Percentiles rank a stretch among this genome's conserved stretches.
Evolutionary conservation across 2,797 vertebrate species (phyloP).

Genomic region (Xiphophorus birchmanni): DNA sequence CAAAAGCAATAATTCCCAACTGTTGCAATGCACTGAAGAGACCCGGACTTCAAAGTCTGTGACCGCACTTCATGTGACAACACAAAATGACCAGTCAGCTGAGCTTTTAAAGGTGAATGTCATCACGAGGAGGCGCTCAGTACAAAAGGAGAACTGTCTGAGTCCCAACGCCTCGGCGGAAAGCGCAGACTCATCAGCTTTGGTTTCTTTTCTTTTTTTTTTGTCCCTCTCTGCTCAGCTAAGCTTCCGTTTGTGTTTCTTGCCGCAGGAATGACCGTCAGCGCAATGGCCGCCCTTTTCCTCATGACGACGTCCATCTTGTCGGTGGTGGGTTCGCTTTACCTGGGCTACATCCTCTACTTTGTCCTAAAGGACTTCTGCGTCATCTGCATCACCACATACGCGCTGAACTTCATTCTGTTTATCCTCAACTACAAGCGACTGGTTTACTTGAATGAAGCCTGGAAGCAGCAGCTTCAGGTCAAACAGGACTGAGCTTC

Average conservation of each 20-base stretch:
- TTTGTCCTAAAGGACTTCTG: conserved; percentile 99
- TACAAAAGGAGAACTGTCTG: conserved; percentile 44
- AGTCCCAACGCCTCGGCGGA: conserved; percentile 14
- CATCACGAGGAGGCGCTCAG: conserved; percentile 40
- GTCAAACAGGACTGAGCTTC: conserved; percentile 90
- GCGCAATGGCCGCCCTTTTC: conserved; percentile 96
- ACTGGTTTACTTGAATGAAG: conserved; percentile 99
- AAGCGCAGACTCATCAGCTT: conserved; percentile 44
- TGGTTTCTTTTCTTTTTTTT: not conserved
- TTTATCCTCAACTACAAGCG: conserved; percentile 99
- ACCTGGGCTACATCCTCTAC: conserved; percentile 99
- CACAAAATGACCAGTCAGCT: conserved; percentile 29
- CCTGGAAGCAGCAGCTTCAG: conserved; percentile 97
- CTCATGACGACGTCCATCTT: conserved; percentile 98
- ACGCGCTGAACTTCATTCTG: conserved; percentile 98
- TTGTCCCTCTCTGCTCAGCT: conserved; percentile 38
- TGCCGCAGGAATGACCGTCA: conserved; percentile 93
- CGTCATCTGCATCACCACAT: conserved; percentile 94
- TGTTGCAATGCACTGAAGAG: not conserved
- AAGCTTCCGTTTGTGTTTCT: conserved; percentile 65
- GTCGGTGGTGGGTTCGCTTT: conserved; percentile 94
- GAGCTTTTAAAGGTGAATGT: conserved; percentile 17
- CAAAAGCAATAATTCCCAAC: not conserved
- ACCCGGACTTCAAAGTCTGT: conserved; percentile 10
- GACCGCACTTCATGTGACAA: conserved; percentile 52